Evolutionary conservation across 2,113 vertebrate species (phyloP), one percentile per base, ranked within the genome.

Genomic region (Platysternon megacephalum): DNA sequence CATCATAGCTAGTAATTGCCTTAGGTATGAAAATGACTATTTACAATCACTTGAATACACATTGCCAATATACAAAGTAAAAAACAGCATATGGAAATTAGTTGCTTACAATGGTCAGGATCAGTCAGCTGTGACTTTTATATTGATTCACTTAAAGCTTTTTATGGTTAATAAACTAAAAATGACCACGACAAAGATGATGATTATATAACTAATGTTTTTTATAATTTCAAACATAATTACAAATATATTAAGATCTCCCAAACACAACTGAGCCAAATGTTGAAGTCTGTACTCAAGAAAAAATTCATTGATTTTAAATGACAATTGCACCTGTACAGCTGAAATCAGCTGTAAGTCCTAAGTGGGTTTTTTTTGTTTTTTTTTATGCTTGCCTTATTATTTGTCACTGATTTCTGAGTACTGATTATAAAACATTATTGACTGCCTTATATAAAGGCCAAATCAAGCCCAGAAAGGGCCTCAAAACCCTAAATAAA

Each of bases 151-250:
- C 52, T 91, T 52, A 76, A 94, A 91, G 21, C 8, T 76, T 93
- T 94, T 91, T 82, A 82, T 94, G 72, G 61, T 85, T 95, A 96
- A 92, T 84, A 93, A 95, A 13, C 12, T 52, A 35, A 93, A 58
- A 94, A 89, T 90, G 55, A 80, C 35, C 82, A 86, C 17, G 42
- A 17, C 65, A 61, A 84, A 17, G 32, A 80, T 61, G 90, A 65
- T 90, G 83, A 90, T 82, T 88, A 72, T 88, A 13, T 46, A 89
- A 53, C 29, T 90, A 92, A 89, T 86, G 56, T 88, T 65, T 89
- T 90, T 89, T 90, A 85, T 6, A 83, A 11, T 85, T 91, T 94
- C 32, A 87, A 91, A 13, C 28, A 29, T 88, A 83, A 93, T 83
- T 83, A 48, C 0, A 0, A 87, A 92, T 0, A 0, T 51, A 11